Evolutionary conservation across 2,113 vertebrate genomes (phyloP).

Genomic region (Callorhinus ursinus): DNA sequence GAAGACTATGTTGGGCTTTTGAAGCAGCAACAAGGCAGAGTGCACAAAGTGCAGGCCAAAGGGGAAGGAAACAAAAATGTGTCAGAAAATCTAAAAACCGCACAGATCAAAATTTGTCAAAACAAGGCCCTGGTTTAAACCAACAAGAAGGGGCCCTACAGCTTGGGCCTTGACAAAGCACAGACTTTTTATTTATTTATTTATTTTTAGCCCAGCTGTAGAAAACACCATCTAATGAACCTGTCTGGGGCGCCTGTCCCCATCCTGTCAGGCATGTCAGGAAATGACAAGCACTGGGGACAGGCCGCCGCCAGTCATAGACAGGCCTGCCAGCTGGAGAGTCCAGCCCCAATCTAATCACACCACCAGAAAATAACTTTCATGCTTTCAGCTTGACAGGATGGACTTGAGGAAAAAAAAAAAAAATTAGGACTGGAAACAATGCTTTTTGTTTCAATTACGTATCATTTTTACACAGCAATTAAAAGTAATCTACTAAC

Average conservation of each 20-base stretch:
- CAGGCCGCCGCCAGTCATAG: conserved; percentile 97
- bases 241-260: conserved; percentile 99
- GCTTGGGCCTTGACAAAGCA: conserved; percentile 91
- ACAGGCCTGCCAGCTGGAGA: conserved; percentile 99
- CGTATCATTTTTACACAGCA: conserved; percentile 82
- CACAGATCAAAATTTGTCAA: conserved; percentile 95
- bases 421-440: conserved; percentile 80
- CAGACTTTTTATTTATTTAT: conserved; percentile 85
- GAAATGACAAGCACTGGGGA: conserved; percentile 98
- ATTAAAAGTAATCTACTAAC: conserved; percentile 84
- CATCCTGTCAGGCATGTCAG: conserved; percentile 99
- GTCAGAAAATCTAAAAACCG: conserved; percentile 90
- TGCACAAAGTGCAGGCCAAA: conserved; percentile 90
- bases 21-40: conserved; percentile 89
- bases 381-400: conserved; percentile 93
- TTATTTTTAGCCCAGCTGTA: conserved; percentile 96
- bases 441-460: conserved; percentile 92
- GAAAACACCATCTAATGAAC: conserved; percentile 99
- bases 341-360: conserved; percentile 99
- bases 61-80: conserved; percentile 89
- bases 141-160: conserved; percentile 90
- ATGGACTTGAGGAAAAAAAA: conserved; percentile 87
- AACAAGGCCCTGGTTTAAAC: conserved; percentile 95
- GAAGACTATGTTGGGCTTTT: conserved; percentile 85
- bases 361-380: conserved; percentile 95